phyloP scores from a whole-genome alignment of 2,113 vertebrate genomes.

The Macrotus californicus region DNA sequence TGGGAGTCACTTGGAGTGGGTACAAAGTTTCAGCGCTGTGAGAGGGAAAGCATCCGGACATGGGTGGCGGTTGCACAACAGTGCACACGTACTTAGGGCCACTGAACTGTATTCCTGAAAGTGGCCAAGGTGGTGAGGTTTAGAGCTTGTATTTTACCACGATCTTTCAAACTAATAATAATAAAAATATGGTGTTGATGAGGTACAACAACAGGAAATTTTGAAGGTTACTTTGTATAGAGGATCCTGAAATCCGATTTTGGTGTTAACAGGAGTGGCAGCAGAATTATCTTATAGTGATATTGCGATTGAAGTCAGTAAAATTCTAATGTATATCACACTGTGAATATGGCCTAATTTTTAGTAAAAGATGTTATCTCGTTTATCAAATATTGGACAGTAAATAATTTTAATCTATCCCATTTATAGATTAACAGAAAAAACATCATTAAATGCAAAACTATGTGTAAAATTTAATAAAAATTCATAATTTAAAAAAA shows the following conservation, averaged over 20 bases:
- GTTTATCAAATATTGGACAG: not conserved
- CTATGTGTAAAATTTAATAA: not conserved
- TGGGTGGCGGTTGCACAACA: not conserved
- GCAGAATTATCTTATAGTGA: not conserved
- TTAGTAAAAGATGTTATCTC: not conserved
- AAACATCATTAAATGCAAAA: not conserved
- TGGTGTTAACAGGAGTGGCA: not conserved
- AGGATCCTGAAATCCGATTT: not conserved
- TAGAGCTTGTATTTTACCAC: not conserved
- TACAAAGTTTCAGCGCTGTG: slow-evolving; percentile 20
- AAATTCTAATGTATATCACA: not conserved
- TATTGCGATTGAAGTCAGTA: not conserved
- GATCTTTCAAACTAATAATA: not conserved
- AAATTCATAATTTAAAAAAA: not conserved
- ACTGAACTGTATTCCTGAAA: not conserved
- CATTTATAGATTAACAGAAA: not conserved
- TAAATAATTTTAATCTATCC: not conserved
- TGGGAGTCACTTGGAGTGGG: not conserved
- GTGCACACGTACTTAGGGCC: not conserved
- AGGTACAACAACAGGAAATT: not conserved
- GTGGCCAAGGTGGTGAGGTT: not conserved
- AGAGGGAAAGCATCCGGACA: not conserved
- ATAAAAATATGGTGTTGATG: not conserved
- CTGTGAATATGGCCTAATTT: not conserved
- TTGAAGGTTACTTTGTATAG: not conserved